Conservation (phyloP, 2,888 invertebrate genomes). For the Phasia obesa region DNA sequence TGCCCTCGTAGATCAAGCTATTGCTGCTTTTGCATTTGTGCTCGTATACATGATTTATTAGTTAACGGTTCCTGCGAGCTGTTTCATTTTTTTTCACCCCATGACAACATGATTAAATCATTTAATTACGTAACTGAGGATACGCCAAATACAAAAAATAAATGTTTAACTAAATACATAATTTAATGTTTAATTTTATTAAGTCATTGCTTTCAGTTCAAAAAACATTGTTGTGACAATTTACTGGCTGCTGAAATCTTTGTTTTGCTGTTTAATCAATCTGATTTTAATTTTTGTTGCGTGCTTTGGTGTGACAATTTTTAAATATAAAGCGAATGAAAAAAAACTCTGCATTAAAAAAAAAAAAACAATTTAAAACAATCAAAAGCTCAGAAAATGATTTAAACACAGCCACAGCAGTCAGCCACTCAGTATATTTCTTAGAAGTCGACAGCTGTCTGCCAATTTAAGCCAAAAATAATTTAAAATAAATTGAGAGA, state of each 20-base stretch:
- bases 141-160: not conserved
- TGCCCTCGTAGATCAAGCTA: no score
- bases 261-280: conserved; percentile 11
- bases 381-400: conserved; percentile 19
- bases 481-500: conserved; percentile 20
- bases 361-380: conserved; percentile 18
- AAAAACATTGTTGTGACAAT: conserved; percentile 33
- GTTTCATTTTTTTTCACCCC: not conserved
- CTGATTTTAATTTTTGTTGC: conserved; percentile 57
- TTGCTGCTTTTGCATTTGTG: not conserved
- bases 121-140: conserved; percentile 42
- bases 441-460: conserved; percentile 45
- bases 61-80: conserved; percentile 2
- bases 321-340: conserved; percentile 1
- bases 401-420: conserved; percentile 1
- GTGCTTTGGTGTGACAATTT: conserved; percentile 53
- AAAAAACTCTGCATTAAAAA: not conserved
- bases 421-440: conserved; percentile 22
- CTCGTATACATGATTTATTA: conserved; percentile 4
- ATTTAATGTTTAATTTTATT: conserved; percentile 44
- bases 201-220: conserved; percentile 33
- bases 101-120: conserved; percentile 42
- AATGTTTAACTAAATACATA: conserved; percentile 24
- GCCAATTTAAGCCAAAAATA: conserved; percentile 22
- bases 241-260: not conserved